These are phyloP conservation scores for Crambe crambe DNA, from an alignment of 37 sponge, comb jelly and placozoan genomes.

Conservation along the genomic window DNA sequence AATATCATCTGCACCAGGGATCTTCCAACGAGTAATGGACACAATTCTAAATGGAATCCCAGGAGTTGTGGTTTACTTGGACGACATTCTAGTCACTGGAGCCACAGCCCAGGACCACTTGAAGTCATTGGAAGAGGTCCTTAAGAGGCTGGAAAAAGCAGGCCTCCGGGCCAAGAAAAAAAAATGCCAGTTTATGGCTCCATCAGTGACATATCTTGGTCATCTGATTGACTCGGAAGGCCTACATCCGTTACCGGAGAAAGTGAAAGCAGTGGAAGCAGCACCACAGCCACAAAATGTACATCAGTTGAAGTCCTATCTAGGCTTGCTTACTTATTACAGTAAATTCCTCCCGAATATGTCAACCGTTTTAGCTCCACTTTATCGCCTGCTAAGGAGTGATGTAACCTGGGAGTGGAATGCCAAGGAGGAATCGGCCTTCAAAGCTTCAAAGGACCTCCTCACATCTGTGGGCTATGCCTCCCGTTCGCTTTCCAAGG, in stretches of 20 bases:
- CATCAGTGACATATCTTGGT: slow-evolving; percentile 1
- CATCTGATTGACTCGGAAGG: slow-evolving; percentile 9
- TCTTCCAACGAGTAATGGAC: too few relatives aligned
- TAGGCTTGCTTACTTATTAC: slow-evolving; percentile 20
- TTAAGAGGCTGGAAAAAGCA: not conserved
- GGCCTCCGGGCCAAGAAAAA: not conserved
- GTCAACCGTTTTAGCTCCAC: not conserved
- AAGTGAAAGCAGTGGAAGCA: not conserved
- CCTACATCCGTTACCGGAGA: not conserved
- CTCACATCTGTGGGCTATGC: slow-evolving; percentile 11
- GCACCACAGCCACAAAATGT: slow-evolving; percentile 14
- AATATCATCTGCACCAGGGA: not conserved
- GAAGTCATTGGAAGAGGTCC: not conserved
- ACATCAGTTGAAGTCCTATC: slow-evolving; percentile 6
- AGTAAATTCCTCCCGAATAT: slow-evolving; percentile 21
- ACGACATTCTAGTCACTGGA: too few relatives aligned
- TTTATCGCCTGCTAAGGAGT: not conserved
- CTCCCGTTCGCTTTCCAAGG: slow-evolving; percentile 1
- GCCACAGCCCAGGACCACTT: not conserved
- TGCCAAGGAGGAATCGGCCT: not conserved
- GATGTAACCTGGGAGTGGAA: slow-evolving; percentile 7
- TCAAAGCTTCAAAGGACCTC: not conserved
- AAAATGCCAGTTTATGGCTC: not conserved
- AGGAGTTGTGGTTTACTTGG: too few relatives aligned
- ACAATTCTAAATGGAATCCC: too few relatives aligned